Base-by-base conservation (phyloP, 2,888 invertebrate genomes). In the Plusia festucae region DNA sequence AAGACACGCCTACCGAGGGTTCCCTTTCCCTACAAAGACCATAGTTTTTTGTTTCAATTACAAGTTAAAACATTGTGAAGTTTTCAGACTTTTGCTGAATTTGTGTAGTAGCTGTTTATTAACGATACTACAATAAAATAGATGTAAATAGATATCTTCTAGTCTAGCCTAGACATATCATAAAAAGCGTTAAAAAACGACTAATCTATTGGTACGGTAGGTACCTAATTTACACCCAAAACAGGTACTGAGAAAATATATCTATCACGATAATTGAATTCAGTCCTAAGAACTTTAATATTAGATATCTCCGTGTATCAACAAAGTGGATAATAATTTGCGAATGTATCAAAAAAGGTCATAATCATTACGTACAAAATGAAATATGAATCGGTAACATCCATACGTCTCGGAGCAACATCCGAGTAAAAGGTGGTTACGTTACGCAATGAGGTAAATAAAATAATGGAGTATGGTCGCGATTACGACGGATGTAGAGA, bases 371-470 rank as follows among this genome's bases (percentile, higher is more conserved):
- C 65, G 64, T 65, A 44, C 32, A 59, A 65, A 67, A 70, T 53
- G 53, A 73, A 65, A 68, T n/a, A 70, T 69, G 57, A 67, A 73
- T 78, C 62, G 68, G 66, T 78, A 83, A 75, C 61, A 65, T 70
- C 59, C 65, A 56, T 73, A 70, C 62, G 54, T 63, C 66, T 68
- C 68, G 59, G 53, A 68, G 69, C 46, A 55, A 67, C 70, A 81
- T 73, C 77, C 70, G 77, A 85, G 86, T 85, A 85, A 86, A 78
- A 84, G 86, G 85, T 62, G 62, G 40, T 86, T 85, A 73, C 79
- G 40, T 86, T 85, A 73, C 79, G 81, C 75, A 85, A 86, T 59
- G 46, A 58, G 18, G 18, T 18, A 40, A 40, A 40, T 49, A 49
- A 20, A 49, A 49, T 49, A 71, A 72, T 73, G 72, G 74, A 70